Evolutionary conservation across 2,888 invertebrate species (phyloP), one percentile per base, ranked within the genome.

Genomic region (Schizotus pectinicornis): DNA sequence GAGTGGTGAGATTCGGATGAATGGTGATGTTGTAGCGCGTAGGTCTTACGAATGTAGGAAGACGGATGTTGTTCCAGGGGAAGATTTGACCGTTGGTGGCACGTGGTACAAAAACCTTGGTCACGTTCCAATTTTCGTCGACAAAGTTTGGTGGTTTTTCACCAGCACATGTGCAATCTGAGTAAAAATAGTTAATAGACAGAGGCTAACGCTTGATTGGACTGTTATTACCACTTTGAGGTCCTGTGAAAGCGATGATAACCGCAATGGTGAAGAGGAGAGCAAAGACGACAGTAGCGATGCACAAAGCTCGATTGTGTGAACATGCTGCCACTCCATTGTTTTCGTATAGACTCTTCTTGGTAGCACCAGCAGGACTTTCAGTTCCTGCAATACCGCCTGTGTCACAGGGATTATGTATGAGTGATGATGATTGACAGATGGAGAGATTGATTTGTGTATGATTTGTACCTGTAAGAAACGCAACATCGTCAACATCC

Each of bases 401-500:
- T 76, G 77, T 67, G 74, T 79, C 79, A 78, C 77, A 78, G 73
- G 77, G 71, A 69, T 79, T 78, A 75, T 77, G 75, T 30, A 78
- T 76, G 69, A 77, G 73, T 67, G 75, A 75, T 70, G 75, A 74
- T 68, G 73, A 73, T 67, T 73, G 72, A 67, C 73, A 73, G 67
- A 71, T 71, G 65, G 71, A 68, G 66, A 74, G 73, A 67, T 67
- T 64, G 65, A 73, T 69, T 69, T 70, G 74, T 67, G 73, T 68
- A 46, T 53, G 59, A 61, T 51, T 65, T 69, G 76, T 78, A 91
- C 93, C 94, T 83, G 94, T 94, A 80, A 94, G 84, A 83, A 94
- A 94, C 63, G 94, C 94, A 74, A 94, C 93, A 84, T 94, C 94
- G 79, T 94, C 94, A 77, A 94, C 87, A 83, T 94, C 94, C 79